A percentile compares a stretch with the other conserved stretches of the same genome.
Conservation (phyloP, 2,888 invertebrate genomes). For the Lathronympha strigana region DNA sequence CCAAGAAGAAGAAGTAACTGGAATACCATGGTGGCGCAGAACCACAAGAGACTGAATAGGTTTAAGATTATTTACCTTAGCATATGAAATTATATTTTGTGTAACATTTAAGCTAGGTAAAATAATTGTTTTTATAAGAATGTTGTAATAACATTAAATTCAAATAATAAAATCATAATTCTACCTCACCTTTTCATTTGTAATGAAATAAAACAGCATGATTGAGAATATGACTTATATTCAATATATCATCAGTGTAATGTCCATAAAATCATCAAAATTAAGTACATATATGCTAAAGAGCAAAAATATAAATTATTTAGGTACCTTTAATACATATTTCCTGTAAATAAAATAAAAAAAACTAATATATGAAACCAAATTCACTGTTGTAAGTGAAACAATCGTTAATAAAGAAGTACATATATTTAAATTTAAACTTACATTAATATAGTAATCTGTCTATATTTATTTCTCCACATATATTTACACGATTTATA, state of each 20-base stretch:
- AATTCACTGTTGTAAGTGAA: conserved; percentile 5
- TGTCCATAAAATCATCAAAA: conserved; percentile 33
- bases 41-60: conserved; percentile 76
- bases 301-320: conserved; percentile 30
- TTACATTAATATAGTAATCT: conserved; percentile 13
- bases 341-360: conserved; percentile 28
- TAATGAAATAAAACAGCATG: conserved; percentile 43
- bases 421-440: conserved; percentile 12
- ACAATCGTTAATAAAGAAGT: not conserved
- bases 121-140: conserved; percentile 56
- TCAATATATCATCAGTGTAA: conserved; percentile 42
- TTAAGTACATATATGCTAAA: conserved; percentile 40
- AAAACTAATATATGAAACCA: conserved; percentile 8
- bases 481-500: conserved; percentile 40
- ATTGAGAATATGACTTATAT: conserved; percentile 44
- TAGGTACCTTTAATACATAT: conserved; percentile 24
- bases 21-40: conserved; percentile 81
- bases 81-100: conserved; percentile 51
- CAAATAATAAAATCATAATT: conserved; percentile 1
- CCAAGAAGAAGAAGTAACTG: conserved; percentile 72
- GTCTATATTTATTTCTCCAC: conserved; percentile 30
- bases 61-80: conserved; percentile 57
- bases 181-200: not conserved
- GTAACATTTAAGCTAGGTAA: conserved; percentile 51
- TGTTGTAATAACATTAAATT: conserved; percentile 35